These are phyloP conservation scores for Oryzias sinensis DNA, from an alignment of 2,797 vertebrate genomes.

Conservation along the genomic window DNA sequence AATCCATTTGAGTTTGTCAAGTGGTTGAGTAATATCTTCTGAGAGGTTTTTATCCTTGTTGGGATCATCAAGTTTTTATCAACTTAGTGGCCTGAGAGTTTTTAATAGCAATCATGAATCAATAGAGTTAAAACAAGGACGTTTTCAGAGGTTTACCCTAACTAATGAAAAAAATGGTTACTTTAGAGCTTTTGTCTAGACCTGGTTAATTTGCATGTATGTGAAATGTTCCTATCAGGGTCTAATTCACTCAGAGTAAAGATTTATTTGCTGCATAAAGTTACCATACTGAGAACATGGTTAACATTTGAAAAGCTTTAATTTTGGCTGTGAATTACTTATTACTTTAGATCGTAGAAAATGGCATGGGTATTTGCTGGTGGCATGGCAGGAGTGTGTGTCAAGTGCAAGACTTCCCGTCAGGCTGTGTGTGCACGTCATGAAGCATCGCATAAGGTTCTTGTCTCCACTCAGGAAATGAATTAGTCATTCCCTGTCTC, in stretches of 20 bases:
- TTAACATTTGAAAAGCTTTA: not conserved
- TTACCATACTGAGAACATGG: conserved; percentile 4
- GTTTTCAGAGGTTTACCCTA: conserved; percentile 4
- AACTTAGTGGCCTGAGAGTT: not conserved
- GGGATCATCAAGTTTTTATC: not conserved
- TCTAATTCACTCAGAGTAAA: too few species aligned
- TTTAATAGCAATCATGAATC: too few species aligned
- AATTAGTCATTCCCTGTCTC: conserved; percentile 80
- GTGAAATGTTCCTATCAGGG: too few species aligned
- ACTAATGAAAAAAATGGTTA: not conserved
- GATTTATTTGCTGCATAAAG: not conserved
- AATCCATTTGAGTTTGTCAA: not conserved
- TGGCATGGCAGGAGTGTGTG: conserved; percentile 19
- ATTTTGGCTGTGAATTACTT: too few species aligned
- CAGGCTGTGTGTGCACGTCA: conserved; percentile 12
- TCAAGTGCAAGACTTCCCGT: conserved; percentile 31
- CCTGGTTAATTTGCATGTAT: not conserved
- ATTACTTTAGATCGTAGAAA: too few species aligned
- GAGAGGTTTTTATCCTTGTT: not conserved
- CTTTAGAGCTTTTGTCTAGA: not conserved
- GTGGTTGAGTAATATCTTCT: not conserved
- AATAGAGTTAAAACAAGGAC: not conserved
- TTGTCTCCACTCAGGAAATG: conserved; percentile 72
- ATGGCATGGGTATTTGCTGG: not conserved
- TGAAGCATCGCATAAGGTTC: conserved; percentile 65